Evolutionary conservation across 2,113 vertebrate species (phyloP).

Genomic region (Chamaetylas fuelleborni): DNA sequence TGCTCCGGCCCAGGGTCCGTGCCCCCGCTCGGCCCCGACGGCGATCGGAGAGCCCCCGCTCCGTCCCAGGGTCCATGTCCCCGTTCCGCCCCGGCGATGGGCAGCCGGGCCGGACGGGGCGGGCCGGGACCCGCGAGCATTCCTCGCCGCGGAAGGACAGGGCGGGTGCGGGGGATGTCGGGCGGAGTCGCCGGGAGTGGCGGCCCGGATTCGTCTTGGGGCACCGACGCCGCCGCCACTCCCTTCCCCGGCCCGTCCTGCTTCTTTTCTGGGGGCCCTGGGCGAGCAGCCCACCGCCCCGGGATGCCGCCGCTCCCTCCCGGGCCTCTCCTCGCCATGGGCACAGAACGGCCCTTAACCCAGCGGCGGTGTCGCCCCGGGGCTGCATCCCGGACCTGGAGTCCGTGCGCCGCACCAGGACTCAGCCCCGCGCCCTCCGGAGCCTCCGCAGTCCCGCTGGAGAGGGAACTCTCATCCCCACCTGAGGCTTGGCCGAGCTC

Average conservation of each 20-base stretch:
- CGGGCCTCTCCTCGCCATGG: background rate
- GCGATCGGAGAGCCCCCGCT: background rate
- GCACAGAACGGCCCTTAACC: background rate
- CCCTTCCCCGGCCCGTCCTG: background rate
- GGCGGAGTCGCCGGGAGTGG: background rate
- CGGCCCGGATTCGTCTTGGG: background rate
- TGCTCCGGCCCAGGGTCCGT: too few species aligned
- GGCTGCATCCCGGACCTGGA: background rate
- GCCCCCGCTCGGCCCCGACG: too few species aligned
- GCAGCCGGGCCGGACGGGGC: background rate
- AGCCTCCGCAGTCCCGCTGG: accelerated
- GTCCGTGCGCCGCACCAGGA: background rate
- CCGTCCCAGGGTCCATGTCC: background rate
- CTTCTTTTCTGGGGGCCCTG: background rate
- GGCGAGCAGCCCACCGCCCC: background rate
- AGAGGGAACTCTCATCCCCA: background rate
- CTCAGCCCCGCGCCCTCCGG: background rate
- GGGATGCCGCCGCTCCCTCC: background rate
- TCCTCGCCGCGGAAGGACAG: background rate
- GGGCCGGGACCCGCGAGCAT: background rate
- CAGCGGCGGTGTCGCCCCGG: too few species aligned
- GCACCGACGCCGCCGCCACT: background rate
- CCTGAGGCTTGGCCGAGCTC: background rate
- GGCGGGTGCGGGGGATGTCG: background rate
- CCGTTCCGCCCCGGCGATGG: background rate